Evolutionary conservation across 2,888 invertebrate species (phyloP).

Genomic region (Ormyrus rosae): DNA sequence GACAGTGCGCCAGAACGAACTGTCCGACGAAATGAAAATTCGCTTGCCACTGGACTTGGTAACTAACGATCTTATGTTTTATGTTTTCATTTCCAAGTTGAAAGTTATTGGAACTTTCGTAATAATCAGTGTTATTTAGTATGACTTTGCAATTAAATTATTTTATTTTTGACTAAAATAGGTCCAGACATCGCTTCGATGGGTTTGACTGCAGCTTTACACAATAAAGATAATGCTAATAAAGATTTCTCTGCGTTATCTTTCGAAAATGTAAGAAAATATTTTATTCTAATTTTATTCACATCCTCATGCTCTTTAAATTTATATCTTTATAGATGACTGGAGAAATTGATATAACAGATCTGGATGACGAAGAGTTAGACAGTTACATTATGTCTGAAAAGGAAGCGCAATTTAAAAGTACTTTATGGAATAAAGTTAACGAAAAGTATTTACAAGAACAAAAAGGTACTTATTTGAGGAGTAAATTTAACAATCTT

Average conservation of each 20-base stretch:
- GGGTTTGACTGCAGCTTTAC: conserved; percentile 80
- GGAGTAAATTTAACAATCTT: background rate
- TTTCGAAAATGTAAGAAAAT: conserved; percentile 59
- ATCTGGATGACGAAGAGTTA: conserved; percentile 93
- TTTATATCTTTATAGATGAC: conserved; percentile 57
- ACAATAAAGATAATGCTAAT: conserved; percentile 57
- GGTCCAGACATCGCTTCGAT: conserved; percentile 88
- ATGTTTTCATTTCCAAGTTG: background rate
- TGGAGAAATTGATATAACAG: conserved; percentile 82
- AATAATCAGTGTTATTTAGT: too few relatives aligned
- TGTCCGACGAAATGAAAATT: conserved; percentile 37
- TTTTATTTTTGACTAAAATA: conserved; percentile 27
- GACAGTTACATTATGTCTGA: conserved; percentile 90
- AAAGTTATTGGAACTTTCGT: too few relatives aligned
- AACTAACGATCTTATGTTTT: conserved; percentile 54
- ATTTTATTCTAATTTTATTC: conserved; percentile 15
- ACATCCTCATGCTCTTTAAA: too few relatives aligned
- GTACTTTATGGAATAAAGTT: conserved; percentile 89
- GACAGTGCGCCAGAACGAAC: conserved; percentile 51
- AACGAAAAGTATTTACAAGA: conserved; percentile 92
- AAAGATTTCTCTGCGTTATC: conserved; percentile 53
- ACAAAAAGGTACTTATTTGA: conserved; percentile 81
- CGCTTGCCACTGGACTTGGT: conserved; percentile 71
- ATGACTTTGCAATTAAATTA: background rate
- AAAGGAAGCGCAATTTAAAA: conserved; percentile 88